phyloP scores from a whole-genome alignment of 1,140 invertebrate species.

The Fopius arisanus region DNA sequence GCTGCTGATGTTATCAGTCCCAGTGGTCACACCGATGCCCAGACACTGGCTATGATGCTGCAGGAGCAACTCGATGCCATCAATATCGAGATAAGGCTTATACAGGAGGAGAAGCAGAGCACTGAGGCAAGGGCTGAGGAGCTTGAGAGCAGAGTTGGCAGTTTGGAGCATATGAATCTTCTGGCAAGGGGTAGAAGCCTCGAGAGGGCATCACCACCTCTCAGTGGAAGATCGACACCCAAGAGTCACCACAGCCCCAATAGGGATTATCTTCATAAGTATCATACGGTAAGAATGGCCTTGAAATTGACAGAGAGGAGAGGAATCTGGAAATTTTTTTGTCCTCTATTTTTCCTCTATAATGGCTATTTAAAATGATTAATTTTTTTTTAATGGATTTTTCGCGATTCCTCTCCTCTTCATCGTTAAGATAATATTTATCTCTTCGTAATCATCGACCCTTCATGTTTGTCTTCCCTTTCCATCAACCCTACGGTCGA shows the following conservation, averaged over 20 bases:
- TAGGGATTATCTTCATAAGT: slow-evolving; percentile 82
- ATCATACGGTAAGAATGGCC: slow-evolving; percentile 76
- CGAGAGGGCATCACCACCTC: slow-evolving; percentile 78
- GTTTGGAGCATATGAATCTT: slow-evolving; percentile 91
- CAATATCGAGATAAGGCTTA: slow-evolving; percentile 91
- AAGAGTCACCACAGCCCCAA: slow-evolving; percentile 80
- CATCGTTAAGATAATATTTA: not conserved
- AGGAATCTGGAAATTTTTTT: too few relatives aligned
- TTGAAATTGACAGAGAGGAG: not conserved
- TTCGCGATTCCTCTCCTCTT: too few relatives aligned
- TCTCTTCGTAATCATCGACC: not conserved
- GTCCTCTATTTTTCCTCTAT: too few relatives aligned
- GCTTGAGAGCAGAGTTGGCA: slow-evolving; percentile 94
- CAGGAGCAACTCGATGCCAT: slow-evolving; percentile 99
- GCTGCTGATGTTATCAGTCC: slow-evolving; percentile 76
- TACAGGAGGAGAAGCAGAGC: slow-evolving; percentile 95
- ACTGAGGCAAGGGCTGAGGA: slow-evolving; percentile 97
- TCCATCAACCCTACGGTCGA: not conserved
- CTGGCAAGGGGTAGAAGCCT: slow-evolving; percentile 78
- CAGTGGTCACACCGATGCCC: slow-evolving; percentile 90
- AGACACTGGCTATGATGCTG: slow-evolving; percentile 96
- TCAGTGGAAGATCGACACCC: slow-evolving; percentile 83
- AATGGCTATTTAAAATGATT: too few relatives aligned
- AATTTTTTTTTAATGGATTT: too few relatives aligned
- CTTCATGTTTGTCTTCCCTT: not conserved